Evolutionary conservation across 2,888 invertebrate species (phyloP).

Genomic region (Chrysopilus asiliformis): DNA sequence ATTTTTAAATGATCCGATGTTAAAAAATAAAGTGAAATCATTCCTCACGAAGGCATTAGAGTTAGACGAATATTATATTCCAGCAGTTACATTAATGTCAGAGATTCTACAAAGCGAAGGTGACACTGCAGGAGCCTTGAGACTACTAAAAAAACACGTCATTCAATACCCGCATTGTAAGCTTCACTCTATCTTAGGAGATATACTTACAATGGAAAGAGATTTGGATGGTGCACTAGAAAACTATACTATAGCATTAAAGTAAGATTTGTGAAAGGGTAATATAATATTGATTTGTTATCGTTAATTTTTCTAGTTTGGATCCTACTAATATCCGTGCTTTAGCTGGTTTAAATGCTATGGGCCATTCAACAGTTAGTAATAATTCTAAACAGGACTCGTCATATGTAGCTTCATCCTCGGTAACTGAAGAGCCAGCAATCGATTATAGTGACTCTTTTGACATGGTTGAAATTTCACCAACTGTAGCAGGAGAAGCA

Average conservation of each 20-base stretch:
- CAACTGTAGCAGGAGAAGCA: conserved; percentile 35
- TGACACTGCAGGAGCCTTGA: conserved; percentile 51
- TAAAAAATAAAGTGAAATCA: conserved; percentile 45
- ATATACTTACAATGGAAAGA: conserved; percentile 25
- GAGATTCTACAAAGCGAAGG: conserved; percentile 55
- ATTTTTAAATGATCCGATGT: conserved; percentile 48
- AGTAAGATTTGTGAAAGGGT: conserved; percentile 16
- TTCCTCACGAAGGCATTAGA: conserved; percentile 58
- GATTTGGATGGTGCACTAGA: conserved; percentile 29
- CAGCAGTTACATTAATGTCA: conserved; percentile 57
- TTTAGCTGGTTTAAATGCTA: conserved; percentile 26
- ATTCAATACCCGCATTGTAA: conserved; percentile 26
- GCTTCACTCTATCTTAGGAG: conserved; percentile 29
- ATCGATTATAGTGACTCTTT: conserved; percentile 25
- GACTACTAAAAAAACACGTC: conserved; percentile 52
- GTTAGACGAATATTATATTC: conserved; percentile 55
- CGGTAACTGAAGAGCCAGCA: conserved; percentile 25
- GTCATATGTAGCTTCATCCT: conserved; percentile 17
- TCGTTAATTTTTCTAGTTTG: conserved; percentile 19
- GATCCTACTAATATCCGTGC: conserved; percentile 30
- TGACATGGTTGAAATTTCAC: conserved; percentile 28
- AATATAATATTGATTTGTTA: background rate
- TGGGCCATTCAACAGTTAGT: conserved; percentile 23
- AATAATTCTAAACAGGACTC: conserved; percentile 17
- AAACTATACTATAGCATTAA: conserved; percentile 29